Evolutionary conservation across 2,113 vertebrate genomes (phyloP).

Genomic region (Caranx ignobilis): DNA sequence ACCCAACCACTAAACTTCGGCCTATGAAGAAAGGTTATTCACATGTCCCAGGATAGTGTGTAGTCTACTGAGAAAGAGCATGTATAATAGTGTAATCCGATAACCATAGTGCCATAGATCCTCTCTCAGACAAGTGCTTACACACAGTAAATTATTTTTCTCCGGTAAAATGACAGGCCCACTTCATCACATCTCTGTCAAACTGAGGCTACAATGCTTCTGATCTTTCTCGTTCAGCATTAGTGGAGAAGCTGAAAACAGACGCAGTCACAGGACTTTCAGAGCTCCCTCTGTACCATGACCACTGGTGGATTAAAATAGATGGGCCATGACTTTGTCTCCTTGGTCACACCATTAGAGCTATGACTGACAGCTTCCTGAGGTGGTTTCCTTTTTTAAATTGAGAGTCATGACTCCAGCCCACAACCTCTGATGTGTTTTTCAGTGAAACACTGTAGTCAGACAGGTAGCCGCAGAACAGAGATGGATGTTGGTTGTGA

Average conservation of each 20-base stretch:
- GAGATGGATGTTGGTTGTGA: slow-evolving; percentile 24
- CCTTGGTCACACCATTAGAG: slow-evolving; percentile 60
- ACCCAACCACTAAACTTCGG: neutral
- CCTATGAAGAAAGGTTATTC: slow-evolving; percentile 6
- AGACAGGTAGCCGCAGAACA: slow-evolving; percentile 32
- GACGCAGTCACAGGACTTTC: slow-evolving; percentile 50
- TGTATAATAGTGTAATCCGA: neutral
- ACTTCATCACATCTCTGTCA: slow-evolving; percentile 23
- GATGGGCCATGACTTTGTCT: slow-evolving; percentile 72
- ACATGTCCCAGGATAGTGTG: neutral
- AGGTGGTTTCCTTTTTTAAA: slow-evolving; percentile 56
- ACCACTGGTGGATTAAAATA: slow-evolving; percentile 71
- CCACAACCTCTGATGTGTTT: slow-evolving; percentile 21
- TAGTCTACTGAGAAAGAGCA: neutral
- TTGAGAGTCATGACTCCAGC: slow-evolving; percentile 41
- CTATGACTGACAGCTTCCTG: slow-evolving; percentile 69
- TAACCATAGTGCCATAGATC: slow-evolving; percentile 16
- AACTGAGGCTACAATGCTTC: neutral
- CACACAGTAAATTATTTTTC: neutral
- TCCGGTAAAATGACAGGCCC: neutral
- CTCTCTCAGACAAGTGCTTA: neutral
- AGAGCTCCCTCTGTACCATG: slow-evolving; percentile 37
- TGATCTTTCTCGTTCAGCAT: slow-evolving; percentile 30
- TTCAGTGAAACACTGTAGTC: slow-evolving; percentile 21
- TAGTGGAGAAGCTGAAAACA: slow-evolving; percentile 55